A percentile compares a stretch with the other conserved stretches of the same genome.
Evolutionary conservation across 2,797 vertebrate species (phyloP).

Genomic region (Sphenopsis melanotis): DNA sequence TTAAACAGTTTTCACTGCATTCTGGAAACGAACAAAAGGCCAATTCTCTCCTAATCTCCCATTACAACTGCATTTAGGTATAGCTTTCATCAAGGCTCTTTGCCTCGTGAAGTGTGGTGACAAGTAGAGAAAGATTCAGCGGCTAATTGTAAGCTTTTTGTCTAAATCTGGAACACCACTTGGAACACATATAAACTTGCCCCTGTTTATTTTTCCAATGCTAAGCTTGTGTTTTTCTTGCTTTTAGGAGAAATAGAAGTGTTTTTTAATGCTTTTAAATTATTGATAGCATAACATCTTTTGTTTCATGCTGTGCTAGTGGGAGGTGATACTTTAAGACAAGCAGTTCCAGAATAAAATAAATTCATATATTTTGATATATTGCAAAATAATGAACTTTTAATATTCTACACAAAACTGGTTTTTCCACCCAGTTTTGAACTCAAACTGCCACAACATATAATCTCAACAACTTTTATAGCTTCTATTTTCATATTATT

Average conservation of each 20-base stretch:
- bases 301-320: background rate
- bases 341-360: background rate
- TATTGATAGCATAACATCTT: background rate
- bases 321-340: background rate
- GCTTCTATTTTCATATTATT: background rate
- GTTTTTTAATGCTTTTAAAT: background rate
- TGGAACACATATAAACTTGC: background rate
- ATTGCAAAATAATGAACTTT: background rate
- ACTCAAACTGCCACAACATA: background rate
- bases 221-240: background rate
- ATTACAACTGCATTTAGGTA: constrained; percentile 57
- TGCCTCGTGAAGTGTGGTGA: constrained; percentile 48
- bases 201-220: background rate
- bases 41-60: constrained; percentile 59
- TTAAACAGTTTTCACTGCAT: constrained; percentile 46
- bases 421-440: background rate
- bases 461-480: background rate
- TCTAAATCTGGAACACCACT: constrained; percentile 11
- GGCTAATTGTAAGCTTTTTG: constrained; percentile 46
- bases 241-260: background rate
- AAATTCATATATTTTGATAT: background rate
- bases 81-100: constrained; percentile 56
- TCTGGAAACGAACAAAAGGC: constrained; percentile 48
- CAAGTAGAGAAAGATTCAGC: constrained; percentile 48
- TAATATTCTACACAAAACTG: background rate